Percentiles rank a stretch among this genome's conserved stretches.
These are phyloP conservation scores for Opisthocomus hoazin DNA, from an alignment of 2,113 vertebrate genomes.

Conservation along the genomic window DNA sequence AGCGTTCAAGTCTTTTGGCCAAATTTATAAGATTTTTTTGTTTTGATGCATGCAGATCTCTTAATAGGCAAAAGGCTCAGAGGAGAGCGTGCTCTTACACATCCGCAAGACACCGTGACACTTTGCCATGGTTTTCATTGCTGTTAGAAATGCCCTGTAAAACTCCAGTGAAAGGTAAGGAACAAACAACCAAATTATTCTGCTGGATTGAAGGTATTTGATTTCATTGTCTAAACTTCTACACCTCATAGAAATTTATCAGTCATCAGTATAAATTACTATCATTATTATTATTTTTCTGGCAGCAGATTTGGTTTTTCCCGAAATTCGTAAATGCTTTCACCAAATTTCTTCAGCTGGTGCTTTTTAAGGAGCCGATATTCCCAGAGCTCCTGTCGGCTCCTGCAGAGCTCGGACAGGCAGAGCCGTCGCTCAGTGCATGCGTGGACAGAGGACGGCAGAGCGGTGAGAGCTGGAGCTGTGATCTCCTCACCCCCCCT, in stretches of 20 bases:
- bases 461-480: not conserved
- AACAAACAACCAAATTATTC: not conserved
- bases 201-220: rapidly evolving
- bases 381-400: not conserved
- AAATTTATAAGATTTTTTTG: not conserved
- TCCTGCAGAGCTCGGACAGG: not conserved
- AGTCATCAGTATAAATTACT: not conserved
- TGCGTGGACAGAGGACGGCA: not conserved
- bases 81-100: rapidly evolving
- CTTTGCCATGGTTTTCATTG: not conserved
- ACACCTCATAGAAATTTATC: not conserved
- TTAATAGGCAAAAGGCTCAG: no score
- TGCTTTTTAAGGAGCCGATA: not conserved
- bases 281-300: not conserved
- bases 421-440: not conserved
- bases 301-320: not conserved
- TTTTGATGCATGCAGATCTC: not conserved
- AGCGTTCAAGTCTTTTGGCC: not conserved
- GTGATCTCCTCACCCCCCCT: not conserved
- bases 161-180: not conserved
- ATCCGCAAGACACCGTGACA: rapidly evolving
- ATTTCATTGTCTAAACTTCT: not conserved
- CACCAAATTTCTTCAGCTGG: not conserved
- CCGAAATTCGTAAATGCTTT: not conserved
- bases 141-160: not conserved